phyloP scores from a whole-genome alignment of 2,113 vertebrate species.

The Triplophysa rosa region DNA sequence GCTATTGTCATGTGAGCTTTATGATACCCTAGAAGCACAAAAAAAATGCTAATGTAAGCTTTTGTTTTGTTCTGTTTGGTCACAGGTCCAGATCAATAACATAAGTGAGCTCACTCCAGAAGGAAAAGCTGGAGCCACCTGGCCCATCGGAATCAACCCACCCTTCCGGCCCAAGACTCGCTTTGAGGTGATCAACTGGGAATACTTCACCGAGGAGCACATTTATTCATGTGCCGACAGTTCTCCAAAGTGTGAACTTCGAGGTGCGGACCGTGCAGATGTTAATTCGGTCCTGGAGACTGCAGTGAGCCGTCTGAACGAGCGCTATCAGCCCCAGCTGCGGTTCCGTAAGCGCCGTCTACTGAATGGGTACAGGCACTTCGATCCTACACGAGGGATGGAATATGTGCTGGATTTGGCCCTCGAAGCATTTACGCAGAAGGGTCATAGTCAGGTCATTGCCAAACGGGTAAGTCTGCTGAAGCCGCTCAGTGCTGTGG shows the following conservation, averaged over 20 bases:
- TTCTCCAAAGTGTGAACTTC: conserved; percentile 89
- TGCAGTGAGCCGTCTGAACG: conserved; percentile 85
- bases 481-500: conserved; percentile 86
- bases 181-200: conserved; percentile 96
- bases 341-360: conserved; percentile 88
- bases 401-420: conserved; percentile 91
- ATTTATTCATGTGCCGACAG: conserved; percentile 87
- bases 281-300: conserved; percentile 81
- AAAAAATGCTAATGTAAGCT: not conserved
- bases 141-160: conserved; percentile 90
- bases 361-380: conserved; percentile 91
- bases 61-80: conserved; percentile 7
- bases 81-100: conserved; percentile 92
- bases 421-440: conserved; percentile 88
- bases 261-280: conserved; percentile 82
- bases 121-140: conserved; percentile 82
- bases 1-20: too few species aligned
- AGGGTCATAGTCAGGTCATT: conserved; percentile 85
- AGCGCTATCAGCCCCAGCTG: conserved; percentile 85
- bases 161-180: conserved; percentile 87
- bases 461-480: conserved; percentile 86
- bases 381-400: conserved; percentile 93
- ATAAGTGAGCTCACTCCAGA: conserved; percentile 86
- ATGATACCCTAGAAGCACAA: too few species aligned
- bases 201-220: conserved; percentile 95